Evolutionary conservation across 35 echinoderm and acorn worm species (phyloP), one percentile per base, ranked within the genome.

Genomic region (Lytechinus pictus): DNA sequence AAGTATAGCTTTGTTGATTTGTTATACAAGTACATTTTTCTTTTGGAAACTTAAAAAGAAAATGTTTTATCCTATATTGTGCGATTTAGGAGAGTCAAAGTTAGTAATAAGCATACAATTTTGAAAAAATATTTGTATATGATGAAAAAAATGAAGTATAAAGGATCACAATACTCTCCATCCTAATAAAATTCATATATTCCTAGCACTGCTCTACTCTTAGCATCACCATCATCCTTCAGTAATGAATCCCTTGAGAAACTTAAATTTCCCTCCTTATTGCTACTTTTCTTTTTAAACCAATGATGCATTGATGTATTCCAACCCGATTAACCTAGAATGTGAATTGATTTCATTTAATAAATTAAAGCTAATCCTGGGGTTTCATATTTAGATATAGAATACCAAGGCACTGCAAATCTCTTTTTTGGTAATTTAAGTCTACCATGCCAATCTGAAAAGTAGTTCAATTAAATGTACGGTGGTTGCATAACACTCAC

Each of bases 291-390:
- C 21, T 79, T 24, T 79, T 24, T 7, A n/a, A 24, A 79, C 66
- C 8, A 19, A 0, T 24, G n/a, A 19, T 79, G 21, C 66, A 79
- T 44, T 44, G 33, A 44, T 44, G 33, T 2, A 44, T 44, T 44
- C 33, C 66, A 79, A 79, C n/a, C 66, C 21, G 66, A 79, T 79
- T 79, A 79, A 79, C 66, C 66, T 79, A 79, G 66, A 79, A 79
- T 79, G 66, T 79, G 66, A 79, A 79, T 79, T n/a, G 66, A 79
- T 79, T 79, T 1, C 19, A 79, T n/a, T 79, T 79, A 1, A 24
- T 24, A 79, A 24, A 79, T 79, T 24, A 24, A 79, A 79, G 66
- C 16, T 16, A 79, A 7, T 8, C 19, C 14, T 4, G 19, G n/a
- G 66, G 0, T 79, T 79, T 79, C 66, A 79, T 19, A 27, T 44